A percentile compares a stretch with the other conserved stretches of the same genome.
These are phyloP conservation scores for Procavia capensis DNA, from an alignment of 2,113 vertebrate species.

Conservation along the genomic window DNA sequence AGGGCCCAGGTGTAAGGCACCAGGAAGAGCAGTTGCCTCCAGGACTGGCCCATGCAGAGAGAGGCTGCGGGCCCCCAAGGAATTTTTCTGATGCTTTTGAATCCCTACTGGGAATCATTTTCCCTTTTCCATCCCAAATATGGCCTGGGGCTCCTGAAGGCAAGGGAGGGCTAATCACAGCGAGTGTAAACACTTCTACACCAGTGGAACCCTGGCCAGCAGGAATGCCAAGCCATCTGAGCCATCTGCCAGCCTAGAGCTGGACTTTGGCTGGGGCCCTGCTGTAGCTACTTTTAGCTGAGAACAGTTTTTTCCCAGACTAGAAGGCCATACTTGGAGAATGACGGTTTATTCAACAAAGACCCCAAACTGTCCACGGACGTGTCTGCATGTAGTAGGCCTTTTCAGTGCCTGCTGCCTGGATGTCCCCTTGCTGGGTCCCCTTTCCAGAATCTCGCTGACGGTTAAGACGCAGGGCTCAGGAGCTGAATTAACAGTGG, in stretches of 20 bases:
- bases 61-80: slow-evolving; percentile 16
- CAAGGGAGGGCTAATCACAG: slow-evolving; percentile 78
- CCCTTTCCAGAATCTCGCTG: background rate
- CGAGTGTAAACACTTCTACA: slow-evolving; percentile 78
- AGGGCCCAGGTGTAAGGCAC: background rate
- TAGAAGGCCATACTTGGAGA: slow-evolving; percentile 37
- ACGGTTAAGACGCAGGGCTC: background rate
- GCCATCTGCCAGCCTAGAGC: slow-evolving; percentile 78
- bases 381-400: background rate
- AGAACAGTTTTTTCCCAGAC: slow-evolving; percentile 85
- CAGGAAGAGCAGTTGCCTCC: background rate
- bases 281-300: slow-evolving; percentile 87
- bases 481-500: background rate
- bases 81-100: slow-evolving; percentile 72
- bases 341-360: background rate
- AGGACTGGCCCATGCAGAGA: background rate
- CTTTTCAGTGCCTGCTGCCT: background rate
- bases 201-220: slow-evolving; percentile 75
- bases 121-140: slow-evolving; percentile 88
- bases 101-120: slow-evolving; percentile 65
- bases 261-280: slow-evolving; percentile 84
- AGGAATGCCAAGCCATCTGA: slow-evolving; percentile 75
- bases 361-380: background rate
- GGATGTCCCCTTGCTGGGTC: background rate
- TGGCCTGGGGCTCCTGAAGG: slow-evolving; percentile 79